phyloP scores from a whole-genome alignment of 35 echinoderm and acorn worm genomes.

The Apostichopus californicus region DNA sequence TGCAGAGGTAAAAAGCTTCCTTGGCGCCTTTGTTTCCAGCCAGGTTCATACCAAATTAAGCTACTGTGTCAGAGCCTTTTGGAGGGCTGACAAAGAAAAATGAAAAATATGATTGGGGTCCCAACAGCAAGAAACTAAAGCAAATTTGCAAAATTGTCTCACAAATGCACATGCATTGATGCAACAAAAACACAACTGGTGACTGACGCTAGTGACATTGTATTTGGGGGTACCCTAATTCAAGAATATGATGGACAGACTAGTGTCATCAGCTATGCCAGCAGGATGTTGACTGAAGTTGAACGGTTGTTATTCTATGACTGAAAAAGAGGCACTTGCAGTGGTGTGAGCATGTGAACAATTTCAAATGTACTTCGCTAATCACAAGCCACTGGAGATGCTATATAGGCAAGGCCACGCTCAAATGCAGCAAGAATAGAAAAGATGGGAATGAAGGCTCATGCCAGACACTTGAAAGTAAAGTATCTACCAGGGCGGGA shows the following conservation, averaged over 20 bases:
- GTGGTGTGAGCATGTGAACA: constrained; percentile 73
- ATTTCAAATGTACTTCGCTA: constrained; percentile 77
- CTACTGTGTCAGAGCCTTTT: constrained; percentile 68
- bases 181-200: constrained; percentile 56
- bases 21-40: constrained; percentile 68
- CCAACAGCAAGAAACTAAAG: constrained; percentile 22
- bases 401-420: constrained; percentile 52
- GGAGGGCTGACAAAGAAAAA: constrained; percentile 50
- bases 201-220: constrained; percentile 66
- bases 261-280: constrained; percentile 67
- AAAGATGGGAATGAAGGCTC: constrained; percentile 59
- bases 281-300: constrained; percentile 49
- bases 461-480: constrained; percentile 64
- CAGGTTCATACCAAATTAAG: constrained; percentile 75
- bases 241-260: constrained; percentile 60
- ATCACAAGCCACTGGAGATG: constrained; percentile 79
- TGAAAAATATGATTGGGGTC: constrained; percentile 60
- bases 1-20: constrained; percentile 68
- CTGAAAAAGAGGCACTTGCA: constrained; percentile 75
- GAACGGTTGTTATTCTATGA: constrained; percentile 62
- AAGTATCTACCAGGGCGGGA: neutral
- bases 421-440: constrained; percentile 77
- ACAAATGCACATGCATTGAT: constrained; percentile 57
- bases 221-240: constrained; percentile 57
- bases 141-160: constrained; percentile 52